Evolutionary conservation across 2,888 invertebrate genomes (phyloP), one percentile per base, ranked within the genome.

Genomic region (Nemoura dubitans): DNA sequence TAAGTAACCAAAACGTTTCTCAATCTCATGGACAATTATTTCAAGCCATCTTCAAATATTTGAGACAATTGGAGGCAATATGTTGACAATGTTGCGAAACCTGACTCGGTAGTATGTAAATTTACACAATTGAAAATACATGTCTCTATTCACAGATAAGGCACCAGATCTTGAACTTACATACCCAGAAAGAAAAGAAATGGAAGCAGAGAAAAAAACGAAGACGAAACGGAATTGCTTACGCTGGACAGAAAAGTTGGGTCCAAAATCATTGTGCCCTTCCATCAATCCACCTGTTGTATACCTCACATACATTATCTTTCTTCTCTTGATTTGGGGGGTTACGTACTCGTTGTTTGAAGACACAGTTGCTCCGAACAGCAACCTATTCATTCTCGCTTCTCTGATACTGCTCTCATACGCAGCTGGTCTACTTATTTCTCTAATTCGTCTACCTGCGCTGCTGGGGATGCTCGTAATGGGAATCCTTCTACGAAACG

Each of bases 381-480:
- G 87, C 27, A 80, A 85, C 25, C 29, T 88, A 0, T 88, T 88
- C 29, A 83, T 78, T 0, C 82, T 88, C n/a, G 29, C 59, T n/a
- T 30, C 76, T 1, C 82, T 88, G 2, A 80, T 87, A 43, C 30
- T 88, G 28, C 76, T 87, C 1, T 86, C 87, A 6, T 88, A 88
- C 80, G 7, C 87, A 26, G 87, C 85, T 5, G 88, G 88, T 3
- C 84, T 78, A 84, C 25, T 88, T 2, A 30, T 86, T 42, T 59
- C 76, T 21, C 84, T 87, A 10, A 80, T 87, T 16, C 86, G 42
- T 16, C 43, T 93, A 3, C 93, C 94, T 0, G 94, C 94, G 6
- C 92, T 94, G 90, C 91, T 95, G 87, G 95, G 95, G 21, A 94
- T 95, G 94, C 90, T 95, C 0, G 90, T 94, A 82, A 93, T 94